Percentiles rank a stretch among this genome's conserved stretches.
Conservation (phyloP, 2,888 invertebrate genomes). For the Agelastica alni region DNA sequence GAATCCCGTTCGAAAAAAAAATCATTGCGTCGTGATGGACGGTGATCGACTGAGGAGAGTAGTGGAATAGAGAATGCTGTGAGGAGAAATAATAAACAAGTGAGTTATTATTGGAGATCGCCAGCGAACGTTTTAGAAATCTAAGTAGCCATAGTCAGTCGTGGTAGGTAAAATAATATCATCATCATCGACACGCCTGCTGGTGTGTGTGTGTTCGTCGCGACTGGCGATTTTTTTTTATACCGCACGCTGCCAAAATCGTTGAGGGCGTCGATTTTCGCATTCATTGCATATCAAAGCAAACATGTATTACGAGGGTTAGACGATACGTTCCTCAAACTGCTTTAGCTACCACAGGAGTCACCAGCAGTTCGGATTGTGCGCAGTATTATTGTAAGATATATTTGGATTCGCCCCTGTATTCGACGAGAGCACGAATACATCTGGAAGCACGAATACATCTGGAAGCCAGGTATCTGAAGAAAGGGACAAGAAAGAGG, state of each 20-base stretch:
- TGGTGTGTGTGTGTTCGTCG: constrained; percentile 1
- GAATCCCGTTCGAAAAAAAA: constrained; percentile 1
- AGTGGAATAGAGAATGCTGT: constrained; percentile 6
- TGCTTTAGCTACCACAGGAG: too few relatives aligned
- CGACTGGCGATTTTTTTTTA: not conserved
- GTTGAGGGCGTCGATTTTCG: too few relatives aligned
- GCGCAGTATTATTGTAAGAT: too few relatives aligned
- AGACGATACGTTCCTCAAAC: too few relatives aligned
- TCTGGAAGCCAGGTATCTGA: too few relatives aligned
- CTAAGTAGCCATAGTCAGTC: constrained; percentile 2
- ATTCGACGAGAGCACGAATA: too few relatives aligned
- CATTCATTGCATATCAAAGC: too few relatives aligned
- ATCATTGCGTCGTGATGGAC: constrained; percentile 1
- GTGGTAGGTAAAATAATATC: constrained; percentile 2
- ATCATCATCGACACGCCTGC: constrained; percentile 2
- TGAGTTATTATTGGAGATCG: constrained; percentile 22
- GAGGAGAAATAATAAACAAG: constrained; percentile 21
- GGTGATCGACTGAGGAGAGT: constrained; percentile 7
- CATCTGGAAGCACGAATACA: too few relatives aligned
- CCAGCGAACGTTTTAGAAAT: constrained; percentile 5
- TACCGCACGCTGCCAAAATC: not conserved
- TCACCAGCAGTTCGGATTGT: too few relatives aligned
- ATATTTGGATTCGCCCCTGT: too few relatives aligned
- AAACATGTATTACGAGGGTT: too few relatives aligned
- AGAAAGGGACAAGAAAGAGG: too few relatives aligned